Percentiles rank a stretch among this genome's conserved stretches.
These are phyloP conservation scores for Hypomecis punctinalis DNA, from an alignment of 2,888 invertebrate genomes.

Conservation along the genomic window DNA sequence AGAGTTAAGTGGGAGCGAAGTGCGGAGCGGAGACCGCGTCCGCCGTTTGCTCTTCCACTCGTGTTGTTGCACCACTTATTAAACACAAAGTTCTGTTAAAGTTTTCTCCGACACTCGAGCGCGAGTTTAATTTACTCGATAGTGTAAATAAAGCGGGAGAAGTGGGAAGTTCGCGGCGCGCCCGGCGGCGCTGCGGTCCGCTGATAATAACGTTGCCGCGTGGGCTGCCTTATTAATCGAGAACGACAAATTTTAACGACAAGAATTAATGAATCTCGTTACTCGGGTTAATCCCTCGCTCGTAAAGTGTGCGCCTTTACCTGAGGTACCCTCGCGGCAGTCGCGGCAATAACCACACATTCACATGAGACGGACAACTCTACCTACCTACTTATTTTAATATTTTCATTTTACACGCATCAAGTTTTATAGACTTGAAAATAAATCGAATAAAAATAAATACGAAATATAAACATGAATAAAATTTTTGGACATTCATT, in stretches of 20 bases:
- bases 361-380: constrained; percentile 47
- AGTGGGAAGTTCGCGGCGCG: constrained; percentile 80
- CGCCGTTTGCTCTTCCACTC: constrained; percentile 85
- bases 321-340: constrained; percentile 73
- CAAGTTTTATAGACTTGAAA: not conserved
- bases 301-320: constrained; percentile 83
- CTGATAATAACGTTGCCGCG: constrained; percentile 82
- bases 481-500: too few species aligned
- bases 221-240: constrained; percentile 85
- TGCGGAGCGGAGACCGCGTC: constrained; percentile 82
- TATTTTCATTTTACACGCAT: not conserved
- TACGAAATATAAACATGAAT: too few species aligned
- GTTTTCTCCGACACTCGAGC: constrained; percentile 83
- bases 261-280: constrained; percentile 86
- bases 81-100: constrained; percentile 85
- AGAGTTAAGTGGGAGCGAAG: constrained; percentile 84
- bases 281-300: constrained; percentile 85
- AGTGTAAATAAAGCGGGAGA: constrained; percentile 85
- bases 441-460: too few species aligned
- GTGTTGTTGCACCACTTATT: constrained; percentile 86
- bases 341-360: constrained; percentile 61
- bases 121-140: constrained; percentile 86
- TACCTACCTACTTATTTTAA: constrained; percentile 45
- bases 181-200: constrained; percentile 76
- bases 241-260: constrained; percentile 86